Base-by-base conservation (phyloP, 2,113 vertebrate genomes). In the Mobula birostris region DNA sequence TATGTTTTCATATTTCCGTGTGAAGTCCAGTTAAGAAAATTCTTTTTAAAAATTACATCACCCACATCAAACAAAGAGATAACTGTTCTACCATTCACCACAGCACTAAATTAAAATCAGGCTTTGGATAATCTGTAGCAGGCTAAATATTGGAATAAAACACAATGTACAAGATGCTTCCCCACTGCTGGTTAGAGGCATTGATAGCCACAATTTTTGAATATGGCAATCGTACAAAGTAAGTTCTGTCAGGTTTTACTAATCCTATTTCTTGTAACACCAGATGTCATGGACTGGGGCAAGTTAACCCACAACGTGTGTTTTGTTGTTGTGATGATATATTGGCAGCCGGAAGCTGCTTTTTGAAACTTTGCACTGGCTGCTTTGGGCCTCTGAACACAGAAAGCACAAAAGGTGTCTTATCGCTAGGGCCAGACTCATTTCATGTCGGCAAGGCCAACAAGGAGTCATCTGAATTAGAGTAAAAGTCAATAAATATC, bases 1-100 rank as follows among this genome's bases (percentile, higher is more conserved):
- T 93, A 56, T 93, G 91, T 74, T 93, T 74, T 70, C 91, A 56
- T 93, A 93, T 93, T 93, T 93, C 91, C 91, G 56, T 93, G 32
- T 93, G 91, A 93, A 74, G 11, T 76, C 70, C 56, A 56, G 91
- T 74, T 93, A 93, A 93, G 91, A 24, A 11, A 56, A 66, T 4
- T 24, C 17, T 70, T 70, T 70, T 70, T 70, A 21, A 74, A 93
- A 72, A 93, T 21, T 32, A 56, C 40, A 29, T 40, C 9, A 14
- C 40, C 2, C 40, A 93, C 9, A 2, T 93, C 70, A 93, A 74
- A 32, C 91, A 76, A 93, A 74, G 36, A 93, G 5, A 93, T 56
- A 40, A 93, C 21, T 29, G 15, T 66, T 90, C 61, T 61, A 66
- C 32, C 61, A 36, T 74, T 74, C 40, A 27, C 40, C 24, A 70